Percentiles rank a stretch among this genome's conserved stretches.
Evolutionary conservation across 1,140 invertebrate species (phyloP).

Genomic region (Lepidurus packardi): DNA sequence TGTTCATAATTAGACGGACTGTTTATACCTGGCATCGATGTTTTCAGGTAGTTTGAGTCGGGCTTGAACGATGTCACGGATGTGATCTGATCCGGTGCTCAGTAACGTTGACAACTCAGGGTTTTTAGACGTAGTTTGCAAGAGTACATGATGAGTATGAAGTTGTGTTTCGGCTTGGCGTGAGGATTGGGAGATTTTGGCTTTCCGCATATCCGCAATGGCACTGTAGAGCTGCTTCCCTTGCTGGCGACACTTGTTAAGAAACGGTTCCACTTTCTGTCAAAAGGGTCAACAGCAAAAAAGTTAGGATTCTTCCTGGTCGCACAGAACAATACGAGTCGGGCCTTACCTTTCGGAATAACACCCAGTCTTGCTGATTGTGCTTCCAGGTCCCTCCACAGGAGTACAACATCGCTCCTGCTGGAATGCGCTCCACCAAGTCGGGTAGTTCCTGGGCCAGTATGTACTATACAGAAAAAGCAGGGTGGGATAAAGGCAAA

Average conservation of each 20-base stretch:
- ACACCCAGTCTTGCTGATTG: constrained; percentile 34
- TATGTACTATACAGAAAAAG: neutral
- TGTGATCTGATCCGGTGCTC: constrained; percentile 9
- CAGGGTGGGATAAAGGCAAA: neutral
- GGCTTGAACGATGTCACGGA: constrained; percentile 30
- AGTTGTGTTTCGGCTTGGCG: constrained; percentile 7
- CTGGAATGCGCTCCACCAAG: constrained; percentile 27
- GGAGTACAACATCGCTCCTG: constrained; percentile 24
- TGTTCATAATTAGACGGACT: neutral
- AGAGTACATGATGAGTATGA: neutral
- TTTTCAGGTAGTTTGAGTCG: constrained; percentile 29
- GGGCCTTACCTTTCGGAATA: constrained; percentile 31
- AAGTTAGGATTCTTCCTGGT: neutral
- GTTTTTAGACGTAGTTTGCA: neutral
- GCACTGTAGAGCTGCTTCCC: constrained; percentile 30
- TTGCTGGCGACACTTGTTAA: constrained; percentile 28
- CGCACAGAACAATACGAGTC: neutral
- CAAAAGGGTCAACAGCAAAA: neutral
- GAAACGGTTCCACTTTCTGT: constrained; percentile 32
- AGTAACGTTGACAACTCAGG: constrained; percentile 24
- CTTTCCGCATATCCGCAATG: constrained; percentile 30
- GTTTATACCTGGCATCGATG: constrained; percentile 30
- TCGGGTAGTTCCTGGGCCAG: neutral
- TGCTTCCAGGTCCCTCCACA: constrained; percentile 30
- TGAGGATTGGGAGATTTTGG: constrained; percentile 6